Evolutionary conservation across 2,797 vertebrate genomes (phyloP).

Genomic region (Artibeus jamaicensis): DNA sequence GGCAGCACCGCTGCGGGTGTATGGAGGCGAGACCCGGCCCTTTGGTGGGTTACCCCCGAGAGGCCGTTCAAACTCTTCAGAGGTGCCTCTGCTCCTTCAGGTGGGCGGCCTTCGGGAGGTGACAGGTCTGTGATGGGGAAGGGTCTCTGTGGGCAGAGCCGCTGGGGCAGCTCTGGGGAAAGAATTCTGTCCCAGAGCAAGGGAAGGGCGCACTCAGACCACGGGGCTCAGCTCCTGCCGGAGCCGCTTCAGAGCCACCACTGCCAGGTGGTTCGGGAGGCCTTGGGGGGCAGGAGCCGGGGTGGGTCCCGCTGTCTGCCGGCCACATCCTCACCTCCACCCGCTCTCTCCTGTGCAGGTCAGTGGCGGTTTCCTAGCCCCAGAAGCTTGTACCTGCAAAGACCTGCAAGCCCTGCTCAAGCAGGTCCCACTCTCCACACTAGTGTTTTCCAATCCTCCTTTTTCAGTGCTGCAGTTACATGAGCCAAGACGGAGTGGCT

Average conservation of each 20-base stretch:
- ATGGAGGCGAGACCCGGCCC: neutral
- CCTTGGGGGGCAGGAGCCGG: neutral
- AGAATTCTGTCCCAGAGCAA: neutral
- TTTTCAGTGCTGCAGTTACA: neutral
- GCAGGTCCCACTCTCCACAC: neutral
- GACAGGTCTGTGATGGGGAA: neutral
- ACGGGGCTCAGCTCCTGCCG: neutral
- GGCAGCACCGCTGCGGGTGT: neutral
- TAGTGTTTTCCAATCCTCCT: neutral
- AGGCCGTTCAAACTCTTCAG: neutral
- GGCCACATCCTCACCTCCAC: neutral
- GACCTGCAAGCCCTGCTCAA: neutral
- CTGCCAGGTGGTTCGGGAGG: accelerated
- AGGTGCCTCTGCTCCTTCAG: neutral
- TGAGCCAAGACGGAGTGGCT: neutral
- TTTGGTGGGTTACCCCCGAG: neutral
- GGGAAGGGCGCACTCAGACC: neutral
- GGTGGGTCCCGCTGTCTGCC: accelerated
- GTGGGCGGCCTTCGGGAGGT: neutral
- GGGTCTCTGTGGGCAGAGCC: neutral
- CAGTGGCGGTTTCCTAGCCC: neutral
- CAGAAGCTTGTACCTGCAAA: neutral
- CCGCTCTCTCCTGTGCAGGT: neutral
- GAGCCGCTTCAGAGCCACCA: neutral
- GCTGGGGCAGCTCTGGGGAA: neutral